Base-by-base conservation (phyloP, 2,797 vertebrate species). In the Glossophaga mutica region DNA sequence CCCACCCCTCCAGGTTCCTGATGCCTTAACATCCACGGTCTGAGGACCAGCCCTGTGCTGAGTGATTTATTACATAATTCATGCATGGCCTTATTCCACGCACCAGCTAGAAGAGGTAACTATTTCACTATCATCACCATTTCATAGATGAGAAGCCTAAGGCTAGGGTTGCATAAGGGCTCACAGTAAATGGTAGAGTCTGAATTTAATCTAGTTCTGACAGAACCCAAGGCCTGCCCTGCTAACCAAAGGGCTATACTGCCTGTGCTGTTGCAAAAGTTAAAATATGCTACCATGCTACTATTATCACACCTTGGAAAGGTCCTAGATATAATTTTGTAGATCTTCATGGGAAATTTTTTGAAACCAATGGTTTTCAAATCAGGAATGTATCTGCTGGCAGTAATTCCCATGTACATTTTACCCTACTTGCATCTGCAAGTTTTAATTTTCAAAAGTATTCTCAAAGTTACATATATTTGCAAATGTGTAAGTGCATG, bases 381-480 rank as follows among this genome's bases (percentile, higher is more conserved):
- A 94, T 94, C n/a, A 18, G 68, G 65, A 71, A 59, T 88, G 44
- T 88, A 90, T 94, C 96, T 95, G 76, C 65, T 76, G n/a, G 76
- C 18, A 96, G 29, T 93, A 90, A 96, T 76, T 73, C 0, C 0
- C 82, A 76, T 37, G 90, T 85, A 94, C 0, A 4, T 48, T 76
- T 52, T 59, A 55, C 57, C 74, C 79, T 79, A 96, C 86, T 68
- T 93, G 90, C 89, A 97, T 88, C 59, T 93, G 68, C 65, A 96
- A 67, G 97, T 65, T 95, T 94, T 90, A n/a, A 37, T 95, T 95
- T 95, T 21, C 89, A 87, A 96, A 97, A 97, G 78, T 59, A 71
- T 55, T 94, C 92, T 97, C 84, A 0, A 1, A 81, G 81, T 73
- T 94, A 55, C 93, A 59, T 10, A 21, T 77, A 67, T 22, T 55